Percentiles rank a stretch among this genome's conserved stretches.
These are phyloP conservation scores for Taeniopygia guttata DNA, from an alignment of 2,797 vertebrate genomes.

Conservation along the genomic window DNA sequence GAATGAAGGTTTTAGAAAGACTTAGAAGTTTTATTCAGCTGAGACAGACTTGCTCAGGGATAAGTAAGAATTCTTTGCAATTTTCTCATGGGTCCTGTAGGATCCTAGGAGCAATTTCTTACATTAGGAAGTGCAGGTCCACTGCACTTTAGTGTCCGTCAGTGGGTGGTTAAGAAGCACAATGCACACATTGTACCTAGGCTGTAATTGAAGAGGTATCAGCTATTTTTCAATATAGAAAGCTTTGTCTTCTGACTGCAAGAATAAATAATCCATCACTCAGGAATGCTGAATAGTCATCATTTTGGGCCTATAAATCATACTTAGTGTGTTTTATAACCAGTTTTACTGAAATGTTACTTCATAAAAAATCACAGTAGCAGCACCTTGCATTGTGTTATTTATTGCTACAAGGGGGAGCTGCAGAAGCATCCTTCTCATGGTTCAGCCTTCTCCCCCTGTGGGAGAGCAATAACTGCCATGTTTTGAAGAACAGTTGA, in stretches of 20 bases:
- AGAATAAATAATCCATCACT: slow-evolving; percentile 14
- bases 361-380: background rate
- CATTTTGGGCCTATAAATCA: slow-evolving; percentile 24
- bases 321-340: background rate
- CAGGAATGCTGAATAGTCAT: slow-evolving; percentile 31
- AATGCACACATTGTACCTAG: slow-evolving; percentile 25
- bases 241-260: slow-evolving; percentile 32
- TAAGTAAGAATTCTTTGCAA: slow-evolving; percentile 54
- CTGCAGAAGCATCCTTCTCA: background rate
- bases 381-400: background rate
- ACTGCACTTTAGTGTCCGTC: slow-evolving; percentile 18
- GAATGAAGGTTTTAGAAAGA: slow-evolving; percentile 35
- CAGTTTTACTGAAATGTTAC: background rate
- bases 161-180: slow-evolving; percentile 44
- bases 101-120: slow-evolving; percentile 49
- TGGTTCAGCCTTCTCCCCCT: background rate
- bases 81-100: slow-evolving; percentile 47
- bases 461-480: background rate
- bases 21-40: background rate
- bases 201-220: slow-evolving; percentile 38
- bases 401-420: background rate
- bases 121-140: slow-evolving; percentile 23
- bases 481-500: background rate
- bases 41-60: background rate
- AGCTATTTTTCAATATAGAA: slow-evolving; percentile 47